phyloP scores from a whole-genome alignment of 2,113 vertebrate genomes.

The Verasper variegatus region DNA sequence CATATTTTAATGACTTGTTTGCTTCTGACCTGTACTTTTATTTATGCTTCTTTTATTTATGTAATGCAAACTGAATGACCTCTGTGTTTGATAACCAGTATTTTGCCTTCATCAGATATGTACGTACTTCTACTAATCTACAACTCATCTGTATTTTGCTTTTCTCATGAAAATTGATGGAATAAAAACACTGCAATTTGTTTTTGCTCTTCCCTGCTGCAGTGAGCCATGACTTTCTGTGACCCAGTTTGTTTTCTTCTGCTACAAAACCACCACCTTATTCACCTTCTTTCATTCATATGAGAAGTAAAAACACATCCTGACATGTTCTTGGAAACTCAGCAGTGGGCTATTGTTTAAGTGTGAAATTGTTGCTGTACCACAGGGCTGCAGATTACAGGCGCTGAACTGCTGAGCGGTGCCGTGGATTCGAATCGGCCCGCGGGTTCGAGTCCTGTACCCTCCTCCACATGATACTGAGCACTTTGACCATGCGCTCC shows the following conservation, averaged over 20 bases:
- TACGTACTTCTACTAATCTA: background rate
- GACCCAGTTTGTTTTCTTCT: background rate
- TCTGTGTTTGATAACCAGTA: too few species aligned
- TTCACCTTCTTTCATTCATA: background rate
- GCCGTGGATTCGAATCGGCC: constrained; percentile 67
- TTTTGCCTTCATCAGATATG: too few species aligned
- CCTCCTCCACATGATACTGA: constrained; percentile 89
- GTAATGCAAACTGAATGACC: too few species aligned
- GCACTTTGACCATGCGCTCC: constrained; percentile 87
- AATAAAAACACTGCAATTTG: background rate
- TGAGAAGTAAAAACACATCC: background rate
- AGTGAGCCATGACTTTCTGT: too few species aligned
- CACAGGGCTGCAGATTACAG: constrained; percentile 88
- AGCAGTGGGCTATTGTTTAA: background rate
- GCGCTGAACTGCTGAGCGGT: constrained; percentile 85
- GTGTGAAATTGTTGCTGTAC: constrained; percentile 67
- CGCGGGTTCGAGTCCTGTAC: constrained; percentile 84
- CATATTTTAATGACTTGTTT: too few species aligned
- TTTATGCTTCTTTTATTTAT: too few species aligned
- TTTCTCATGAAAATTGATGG: background rate
- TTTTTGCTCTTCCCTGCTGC: background rate
- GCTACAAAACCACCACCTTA: background rate
- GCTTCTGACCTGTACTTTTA: too few species aligned
- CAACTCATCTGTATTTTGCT: background rate
- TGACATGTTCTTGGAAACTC: too few species aligned